phyloP scores from a whole-genome alignment of 2,888 invertebrate species.

The Ectemnius continuus region DNA sequence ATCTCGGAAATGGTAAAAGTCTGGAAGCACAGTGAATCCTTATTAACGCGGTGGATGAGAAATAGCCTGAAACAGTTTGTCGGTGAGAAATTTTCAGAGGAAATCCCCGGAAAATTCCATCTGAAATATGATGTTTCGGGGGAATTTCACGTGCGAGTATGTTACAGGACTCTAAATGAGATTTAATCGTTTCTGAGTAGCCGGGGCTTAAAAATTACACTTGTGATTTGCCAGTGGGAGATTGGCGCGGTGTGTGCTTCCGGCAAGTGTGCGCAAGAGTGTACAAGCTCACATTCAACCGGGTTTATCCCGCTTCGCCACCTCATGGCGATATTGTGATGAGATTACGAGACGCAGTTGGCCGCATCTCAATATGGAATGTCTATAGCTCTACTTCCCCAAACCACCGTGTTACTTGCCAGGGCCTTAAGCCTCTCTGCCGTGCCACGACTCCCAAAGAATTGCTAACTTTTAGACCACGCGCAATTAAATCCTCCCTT shows the following conservation, averaged over 20 bases:
- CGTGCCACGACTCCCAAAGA: conserved; percentile 37
- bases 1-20: too few relatives aligned
- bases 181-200: conserved; percentile 23
- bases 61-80: background rate
- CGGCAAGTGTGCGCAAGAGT: background rate
- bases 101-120: too few relatives aligned
- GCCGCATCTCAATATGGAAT: conserved; percentile 81
- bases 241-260: conserved; percentile 21
- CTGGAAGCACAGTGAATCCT: too few relatives aligned
- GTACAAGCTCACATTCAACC: conserved; percentile 40
- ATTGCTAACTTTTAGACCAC: conserved; percentile 20
- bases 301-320: conserved; percentile 76
- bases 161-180: background rate
- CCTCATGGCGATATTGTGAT: conserved; percentile 81
- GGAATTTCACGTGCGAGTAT: too few relatives aligned
- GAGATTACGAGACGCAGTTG: conserved; percentile 86
- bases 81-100: too few relatives aligned
- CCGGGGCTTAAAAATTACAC: conserved; percentile 37
- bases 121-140: too few relatives aligned
- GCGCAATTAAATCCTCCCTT: background rate
- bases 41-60: background rate
- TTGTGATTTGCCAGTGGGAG: conserved; percentile 43
- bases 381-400: conserved; percentile 63
- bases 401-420: conserved; percentile 45
- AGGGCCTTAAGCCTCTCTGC: conserved; percentile 51